phyloP scores from a whole-genome alignment of 1,140 invertebrate species.

The Bombus breviceps region DNA sequence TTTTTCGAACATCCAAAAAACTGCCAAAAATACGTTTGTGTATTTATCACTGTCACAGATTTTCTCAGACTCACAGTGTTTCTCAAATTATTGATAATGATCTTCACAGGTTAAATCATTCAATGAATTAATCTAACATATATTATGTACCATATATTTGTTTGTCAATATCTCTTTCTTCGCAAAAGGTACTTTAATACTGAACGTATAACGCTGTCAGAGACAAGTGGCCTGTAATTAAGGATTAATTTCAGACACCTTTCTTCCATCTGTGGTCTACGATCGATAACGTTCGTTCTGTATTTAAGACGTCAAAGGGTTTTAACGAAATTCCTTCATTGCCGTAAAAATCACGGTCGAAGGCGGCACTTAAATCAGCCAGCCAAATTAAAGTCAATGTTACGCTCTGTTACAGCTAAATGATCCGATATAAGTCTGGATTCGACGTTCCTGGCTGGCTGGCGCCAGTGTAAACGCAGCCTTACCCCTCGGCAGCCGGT shows the following conservation, averaged over 20 bases:
- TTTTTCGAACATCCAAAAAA: neutral
- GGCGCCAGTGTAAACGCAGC: slow-evolving; percentile 52
- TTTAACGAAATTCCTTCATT: neutral
- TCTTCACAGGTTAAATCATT: too few species aligned
- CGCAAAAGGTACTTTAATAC: too few species aligned
- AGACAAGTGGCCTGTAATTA: neutral
- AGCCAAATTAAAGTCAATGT: slow-evolving; percentile 50
- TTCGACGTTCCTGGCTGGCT: slow-evolving; percentile 42
- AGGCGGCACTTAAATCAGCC: too few species aligned
- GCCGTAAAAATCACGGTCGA: neutral
- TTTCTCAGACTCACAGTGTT: too few species aligned
- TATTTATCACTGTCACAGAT: too few species aligned
- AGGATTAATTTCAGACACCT: neutral
- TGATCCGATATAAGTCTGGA: slow-evolving; percentile 53
- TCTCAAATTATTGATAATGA: too few species aligned
- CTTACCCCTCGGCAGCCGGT: slow-evolving; percentile 15
- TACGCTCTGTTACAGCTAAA: slow-evolving; percentile 45
- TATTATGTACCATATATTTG: too few species aligned
- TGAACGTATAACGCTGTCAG: too few species aligned
- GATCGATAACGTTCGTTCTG: neutral
- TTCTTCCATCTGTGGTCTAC: neutral
- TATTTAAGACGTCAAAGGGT: neutral
- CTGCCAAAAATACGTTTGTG: too few species aligned
- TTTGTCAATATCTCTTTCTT: neutral
- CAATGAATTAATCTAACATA: too few species aligned